Conservation (phyloP, 1,140 invertebrate genomes). For the Hyles euphorbiae region DNA sequence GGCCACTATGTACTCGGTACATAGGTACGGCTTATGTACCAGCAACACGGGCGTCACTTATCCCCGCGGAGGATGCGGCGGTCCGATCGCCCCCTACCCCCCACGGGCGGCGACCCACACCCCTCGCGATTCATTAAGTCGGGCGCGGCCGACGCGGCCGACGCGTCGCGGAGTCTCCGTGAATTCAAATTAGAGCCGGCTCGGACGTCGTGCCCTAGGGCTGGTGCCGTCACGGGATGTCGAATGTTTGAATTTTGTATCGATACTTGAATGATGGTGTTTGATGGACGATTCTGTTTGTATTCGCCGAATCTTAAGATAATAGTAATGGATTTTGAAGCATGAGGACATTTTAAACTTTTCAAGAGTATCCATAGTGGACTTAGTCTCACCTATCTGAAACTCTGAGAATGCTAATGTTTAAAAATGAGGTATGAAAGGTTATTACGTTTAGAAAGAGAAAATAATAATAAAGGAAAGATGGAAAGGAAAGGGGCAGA, state of each 20-base stretch:
- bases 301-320: no score
- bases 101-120: slow-evolving; percentile 29
- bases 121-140: slow-evolving; percentile 74
- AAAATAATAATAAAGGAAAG: no score
- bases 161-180: slow-evolving; percentile 72
- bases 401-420: no score
- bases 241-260: slow-evolving; percentile 6
- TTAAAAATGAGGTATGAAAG: no score
- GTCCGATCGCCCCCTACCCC: slow-evolving; percentile 54
- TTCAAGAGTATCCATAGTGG: no score
- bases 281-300: no score
- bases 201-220: slow-evolving; percentile 67
- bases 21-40: slow-evolving; percentile 59
- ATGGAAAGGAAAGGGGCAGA: no score
- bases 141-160: slow-evolving; percentile 71
- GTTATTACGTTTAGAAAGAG: no score
- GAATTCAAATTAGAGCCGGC: slow-evolving; percentile 72
- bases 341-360: no score
- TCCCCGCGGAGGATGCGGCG: slow-evolving; percentile 72
- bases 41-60: slow-evolving; percentile 73
- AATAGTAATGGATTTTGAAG: no score
- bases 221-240: slow-evolving; percentile 20
- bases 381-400: no score
- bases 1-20: slow-evolving; percentile 62
- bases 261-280: not conserved